Evolutionary conservation across 2,888 invertebrate species (phyloP), one percentile per base, ranked within the genome.

Genomic region (Drosophila cyrtoloma): DNA sequence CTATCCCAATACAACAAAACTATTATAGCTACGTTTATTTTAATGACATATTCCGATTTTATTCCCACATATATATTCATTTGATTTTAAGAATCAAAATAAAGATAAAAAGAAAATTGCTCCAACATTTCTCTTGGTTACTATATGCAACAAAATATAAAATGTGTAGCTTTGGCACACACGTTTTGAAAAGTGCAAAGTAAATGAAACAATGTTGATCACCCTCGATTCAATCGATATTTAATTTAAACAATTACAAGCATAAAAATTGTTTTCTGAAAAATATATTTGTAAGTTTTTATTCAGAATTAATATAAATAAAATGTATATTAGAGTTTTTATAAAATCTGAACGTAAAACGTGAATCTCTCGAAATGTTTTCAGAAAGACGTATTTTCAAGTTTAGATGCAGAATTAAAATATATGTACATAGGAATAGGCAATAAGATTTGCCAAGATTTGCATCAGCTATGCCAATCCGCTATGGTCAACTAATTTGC

Each of bases 401-500:
- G 6, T 28, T 1, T 19, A 5, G 16, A 26, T 50, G 16, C 4
- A 50, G 22, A n/a, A 44, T 44, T 22, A 3, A 22, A 22, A 22
- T 5, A 12, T 26, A 5, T 9, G 1, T 7, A 22, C 9, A 2
- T 26, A 5, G 9, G 33, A 26, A 9, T 7, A 9, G 3, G 19
- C 6, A 35, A 33, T 35, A 14, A 22, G 9, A 32, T 14, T 32
- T 39, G 50, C 33, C 67, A 66, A 52, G 57, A 56, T 19, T 33
- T 44, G 51, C 42, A 28, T 30, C 7, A 74, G 52, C 30, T 62
- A 42, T 52, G 52, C 33, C 44, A 52, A 22, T 44, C 35, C 56
- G 56, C 57, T 42, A 35, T 53, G 58, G 32, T 12, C 32, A 35
- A n/a, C 28, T 47, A 53, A 76, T 74, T 39, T 44, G 37, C 74